phyloP scores from a whole-genome alignment of 2,888 invertebrate genomes.

The Maniola hyperantus region DNA sequence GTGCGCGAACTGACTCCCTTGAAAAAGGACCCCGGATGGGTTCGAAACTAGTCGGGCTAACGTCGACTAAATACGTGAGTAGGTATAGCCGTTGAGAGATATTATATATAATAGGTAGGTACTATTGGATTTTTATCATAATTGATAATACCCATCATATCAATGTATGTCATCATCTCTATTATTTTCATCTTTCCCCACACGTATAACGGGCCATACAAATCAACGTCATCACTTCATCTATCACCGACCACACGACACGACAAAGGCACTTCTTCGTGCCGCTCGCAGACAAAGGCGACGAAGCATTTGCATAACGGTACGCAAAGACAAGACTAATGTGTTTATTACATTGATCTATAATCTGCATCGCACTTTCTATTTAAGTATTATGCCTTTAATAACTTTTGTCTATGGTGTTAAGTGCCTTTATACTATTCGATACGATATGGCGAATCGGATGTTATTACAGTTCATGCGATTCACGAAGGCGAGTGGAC shows the following conservation, averaged over 20 bases:
- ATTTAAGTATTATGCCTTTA: not conserved
- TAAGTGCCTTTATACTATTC: not conserved
- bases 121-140: no score
- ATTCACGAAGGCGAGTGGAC: no score
- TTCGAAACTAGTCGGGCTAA: no score
- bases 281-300: not conserved
- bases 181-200: not conserved
- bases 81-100: no score
- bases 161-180: not conserved
- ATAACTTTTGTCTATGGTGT: not conserved
- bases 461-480: no score
- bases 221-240: slow-evolving; percentile 3
- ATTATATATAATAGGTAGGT: no score
- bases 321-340: slow-evolving; percentile 8
- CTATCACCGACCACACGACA: slow-evolving; percentile 4
- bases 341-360: slow-evolving; percentile 1
- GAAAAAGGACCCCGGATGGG: no score
- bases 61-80: no score
- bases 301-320: slow-evolving; percentile 5
- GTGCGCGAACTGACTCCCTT: no score
- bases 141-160: no score
- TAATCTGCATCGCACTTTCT: slow-evolving; percentile 3
- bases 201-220: not conserved
- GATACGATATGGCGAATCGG: not conserved
- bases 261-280: slow-evolving; percentile 8